Base-by-base conservation (phyloP, 2,113 vertebrate genomes). In the Empidonax traillii region DNA sequence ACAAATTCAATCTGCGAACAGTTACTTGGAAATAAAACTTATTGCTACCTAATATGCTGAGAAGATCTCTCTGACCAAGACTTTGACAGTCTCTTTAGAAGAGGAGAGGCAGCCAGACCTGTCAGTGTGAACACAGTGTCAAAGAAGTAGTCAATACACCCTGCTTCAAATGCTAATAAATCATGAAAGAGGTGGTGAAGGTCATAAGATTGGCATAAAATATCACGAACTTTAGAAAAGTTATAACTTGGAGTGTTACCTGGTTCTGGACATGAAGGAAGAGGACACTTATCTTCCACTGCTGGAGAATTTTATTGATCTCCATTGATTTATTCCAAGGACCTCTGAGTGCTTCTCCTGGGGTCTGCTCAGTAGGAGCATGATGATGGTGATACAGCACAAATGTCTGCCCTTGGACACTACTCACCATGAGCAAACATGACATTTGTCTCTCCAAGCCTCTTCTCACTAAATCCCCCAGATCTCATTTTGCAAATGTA, bases 101-200 rank as follows among this genome's bases (percentile, higher is more conserved):
- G 23, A 65, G 43, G 80, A 56, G 59, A 65, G 35, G 51, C 8
- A 14, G 35, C 16, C 89, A 79, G 63, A 51, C 6, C 35, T 76
- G 39, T 67, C 33, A 10, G 37, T 0, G 1, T 63, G 79, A 66
- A 22, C 19, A 11, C 1, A 2, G 3, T 37, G 37, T 33, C n/a
- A 30, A 80, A 74, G 61, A 53, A 14, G 23, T 27, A 51, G 31
- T 59, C 68, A 46, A 30, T 41, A 30, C 9, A 61, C 35, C 27
- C 13, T 53, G 21, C 43, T 62, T 46, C 63, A 43, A 39, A n/a
- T 13, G 39, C 9, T 43, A 58, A 65, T 24, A 52, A 79, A 71
- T 67, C 39, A 44, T 6, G 8, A 76, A 59, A 21, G n/a, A 62
- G 28, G 7, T 28, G 58, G 18, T 37, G 22, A 43, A 72, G 41